Base-by-base conservation (phyloP, 92 coral and sea anemone species). In the Epizoanthus rinbou region DNA sequence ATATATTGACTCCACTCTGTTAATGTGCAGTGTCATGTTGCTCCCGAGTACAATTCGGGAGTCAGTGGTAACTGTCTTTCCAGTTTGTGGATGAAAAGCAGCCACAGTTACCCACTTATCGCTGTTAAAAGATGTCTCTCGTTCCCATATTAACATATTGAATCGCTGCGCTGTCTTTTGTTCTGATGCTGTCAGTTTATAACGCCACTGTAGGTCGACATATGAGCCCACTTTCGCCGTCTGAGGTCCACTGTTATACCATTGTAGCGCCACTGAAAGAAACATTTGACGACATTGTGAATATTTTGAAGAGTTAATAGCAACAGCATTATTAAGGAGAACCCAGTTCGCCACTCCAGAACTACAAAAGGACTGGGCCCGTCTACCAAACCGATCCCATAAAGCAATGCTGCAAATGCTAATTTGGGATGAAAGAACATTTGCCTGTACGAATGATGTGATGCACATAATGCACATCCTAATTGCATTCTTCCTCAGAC, bases 81-180 rank as follows among this genome's bases (percentile, higher is more conserved):
- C 82, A 62, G 70, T 78, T 18, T 37, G 45, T 39, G 69, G 60
- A 6, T 78, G 82, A 7, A 78, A 33, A 17, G 82, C 82, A 78
- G 72, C 82, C 14, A 62, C 71, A 14, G 82, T 78, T 15, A 62
- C 66, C 82, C 82, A 78, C 16, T 78, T 69, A 43, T 78, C 28
- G 57, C 82, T 78, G 35, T 78, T 43, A 22, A 78, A 37, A n/a
- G 57, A 9, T 15, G 72, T 41, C 28, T 78, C 82, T 41, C 82
- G 58, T 62, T 78, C 82, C 82, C 82, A 78, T 37, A 78, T 69
- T 63, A 78, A 41, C 82, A 78, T 78, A 17, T 45, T 63, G 25
- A 78, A 78, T 5, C 60, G 39, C 52, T 78, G 66, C 0, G 82
- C 82, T 15, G 11, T 17, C 54, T 63, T 43, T 78, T 78, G 82